Conservation (phyloP, 2,113 vertebrate species). For the Stegastes partitus region DNA sequence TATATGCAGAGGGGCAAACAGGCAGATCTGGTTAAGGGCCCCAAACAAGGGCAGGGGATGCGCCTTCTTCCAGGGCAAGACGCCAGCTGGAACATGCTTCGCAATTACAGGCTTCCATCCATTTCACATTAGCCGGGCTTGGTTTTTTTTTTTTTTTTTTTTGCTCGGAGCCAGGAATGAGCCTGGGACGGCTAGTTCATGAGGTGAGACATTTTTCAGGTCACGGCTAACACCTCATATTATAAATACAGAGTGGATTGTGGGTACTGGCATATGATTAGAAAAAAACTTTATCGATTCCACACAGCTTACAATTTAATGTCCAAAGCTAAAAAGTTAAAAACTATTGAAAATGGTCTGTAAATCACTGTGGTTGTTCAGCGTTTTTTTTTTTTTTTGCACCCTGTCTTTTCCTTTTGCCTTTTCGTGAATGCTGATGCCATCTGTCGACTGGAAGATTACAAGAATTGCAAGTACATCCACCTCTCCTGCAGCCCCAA, state of each 20-base stretch:
- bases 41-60: constrained; percentile 43
- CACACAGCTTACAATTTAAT: too few species aligned
- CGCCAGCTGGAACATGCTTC: constrained; percentile 73
- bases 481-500: not conserved
- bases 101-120: constrained; percentile 66
- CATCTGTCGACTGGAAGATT: not conserved
- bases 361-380: too few species aligned
- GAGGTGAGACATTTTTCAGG: constrained; percentile 44
- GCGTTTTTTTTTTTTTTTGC: too few species aligned
- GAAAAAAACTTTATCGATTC: too few species aligned
- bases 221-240: constrained; percentile 47
- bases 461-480: not conserved
- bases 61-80: constrained; percentile 53
- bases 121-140: constrained; percentile 63
- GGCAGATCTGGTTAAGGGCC: constrained; percentile 62
- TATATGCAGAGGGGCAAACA: constrained; percentile 62
- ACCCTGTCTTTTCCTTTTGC: too few species aligned
- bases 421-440: too few species aligned
- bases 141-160: too few species aligned
- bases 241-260: constrained; percentile 46
- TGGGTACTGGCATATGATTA: constrained; percentile 32
- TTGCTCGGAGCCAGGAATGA: constrained; percentile 42
- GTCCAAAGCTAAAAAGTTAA: too few species aligned
- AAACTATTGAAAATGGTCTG: too few species aligned
- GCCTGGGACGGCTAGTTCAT: constrained; percentile 68